phyloP scores from a whole-genome alignment of 1,140 invertebrate species.

The Drosophila orena region DNA sequence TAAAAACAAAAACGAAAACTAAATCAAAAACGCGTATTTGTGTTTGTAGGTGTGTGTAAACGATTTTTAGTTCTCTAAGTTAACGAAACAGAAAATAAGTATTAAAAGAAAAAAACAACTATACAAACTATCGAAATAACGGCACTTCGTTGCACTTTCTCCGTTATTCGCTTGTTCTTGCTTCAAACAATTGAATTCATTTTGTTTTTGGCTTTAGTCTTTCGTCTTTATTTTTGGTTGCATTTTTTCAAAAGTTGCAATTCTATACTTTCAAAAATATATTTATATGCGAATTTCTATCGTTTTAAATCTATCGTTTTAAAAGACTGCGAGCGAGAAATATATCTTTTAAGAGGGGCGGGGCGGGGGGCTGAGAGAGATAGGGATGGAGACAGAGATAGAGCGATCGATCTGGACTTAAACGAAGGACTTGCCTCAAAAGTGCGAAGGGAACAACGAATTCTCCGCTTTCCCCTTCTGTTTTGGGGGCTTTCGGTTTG shows the following conservation, averaged over 20 bases:
- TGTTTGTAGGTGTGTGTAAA: slow-evolving; percentile 24
- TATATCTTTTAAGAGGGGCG: slow-evolving; percentile 9
- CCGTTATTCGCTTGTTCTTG: slow-evolving; percentile 37
- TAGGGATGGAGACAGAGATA: slow-evolving; percentile 25
- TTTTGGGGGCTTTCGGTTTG: slow-evolving; percentile 45
- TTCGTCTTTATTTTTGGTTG: slow-evolving; percentile 42
- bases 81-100: slow-evolving; percentile 7
- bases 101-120: slow-evolving; percentile 28
- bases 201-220: slow-evolving; percentile 57
- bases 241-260: slow-evolving; percentile 76
- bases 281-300: slow-evolving; percentile 54
- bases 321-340: slow-evolving; percentile 26
- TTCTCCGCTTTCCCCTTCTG: slow-evolving; percentile 17
- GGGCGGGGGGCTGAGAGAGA: slow-evolving; percentile 10
- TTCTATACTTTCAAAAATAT: slow-evolving; percentile 78
- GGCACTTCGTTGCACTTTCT: slow-evolving; percentile 20
- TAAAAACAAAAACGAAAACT: slow-evolving; percentile 24
- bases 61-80: slow-evolving; percentile 31
- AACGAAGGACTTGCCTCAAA: slow-evolving; percentile 33
- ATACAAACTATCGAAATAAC: slow-evolving; percentile 47
- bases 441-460: slow-evolving; percentile 20
- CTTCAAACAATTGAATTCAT: slow-evolving; percentile 35
- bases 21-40: slow-evolving; percentile 36
- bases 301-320: slow-evolving; percentile 53
- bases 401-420: slow-evolving; percentile 42